Base-by-base conservation (phyloP, 2,797 vertebrate species). In the Semaprochilodus insignis region DNA sequence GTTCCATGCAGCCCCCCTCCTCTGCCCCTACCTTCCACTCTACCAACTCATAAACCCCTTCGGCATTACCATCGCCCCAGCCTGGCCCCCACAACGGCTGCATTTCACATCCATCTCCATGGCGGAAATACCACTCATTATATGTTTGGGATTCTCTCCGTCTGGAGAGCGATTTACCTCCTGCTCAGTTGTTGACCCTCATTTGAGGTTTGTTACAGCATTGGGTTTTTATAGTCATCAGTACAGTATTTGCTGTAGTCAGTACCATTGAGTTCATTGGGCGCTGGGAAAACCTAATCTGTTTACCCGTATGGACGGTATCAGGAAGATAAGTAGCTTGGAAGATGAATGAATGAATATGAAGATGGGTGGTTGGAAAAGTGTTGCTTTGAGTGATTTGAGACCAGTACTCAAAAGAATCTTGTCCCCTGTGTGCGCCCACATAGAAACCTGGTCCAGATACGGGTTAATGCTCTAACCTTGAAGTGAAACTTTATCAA, bases 111-210 rank as follows among this genome's bases (percentile, higher is more conserved):
- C 76, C 27, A 16, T 74, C 74, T 65, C 73, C 69, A 52, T 76
- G 44, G 44, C 4, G 54, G 77, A 79, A 87, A 80, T 59, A 66
- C 14, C 19, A 48, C 13, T 82, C 23, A 63, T 80, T 74, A 44
- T 62, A 79, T 74, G 44, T 72, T 77, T 82, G 72, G 70, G 48
- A 62, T 60, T 70, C 27, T 77, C 19, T 77, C 54, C 6, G 36
- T 80, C 76, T 77, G 83, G 77, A 76, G 71, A 67, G 74, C 40
- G 23, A 40, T 69, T 78, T 77, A 40, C 81, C 59, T 65, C 60
- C 2, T 15, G 10, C 54, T 81, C 48, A 72, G n/a, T 67, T 66
- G 80, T 62, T 62, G 54, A 60, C 17, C 52, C 40, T 69, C 31
- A 76, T 19, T n/a, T 31, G 23, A 34, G 10, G 15, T 55, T 44